Evolutionary conservation across 2,888 invertebrate genomes (phyloP), one percentile per base, ranked within the genome.

Genomic region (Cephus pygmeus): DNA sequence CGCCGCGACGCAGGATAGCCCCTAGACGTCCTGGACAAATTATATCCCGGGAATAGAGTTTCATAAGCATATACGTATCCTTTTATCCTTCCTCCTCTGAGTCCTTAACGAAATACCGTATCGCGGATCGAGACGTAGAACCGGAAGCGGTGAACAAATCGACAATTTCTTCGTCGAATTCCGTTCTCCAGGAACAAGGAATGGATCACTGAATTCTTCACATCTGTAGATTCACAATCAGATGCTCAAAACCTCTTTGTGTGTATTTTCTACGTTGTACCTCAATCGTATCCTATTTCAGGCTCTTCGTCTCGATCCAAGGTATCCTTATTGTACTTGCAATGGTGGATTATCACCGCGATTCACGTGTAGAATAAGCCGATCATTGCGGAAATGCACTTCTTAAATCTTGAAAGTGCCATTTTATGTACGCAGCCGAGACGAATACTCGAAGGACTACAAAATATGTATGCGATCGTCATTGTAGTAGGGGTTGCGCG

Each of bases 1-100:
- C 95, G 3, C 94, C 95, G 74, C 92, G 96, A 84, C 93, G 94
- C 87, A 94, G 96, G 89, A 92, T 96, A 86, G 93, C 94, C 36
- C 89, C 92, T 69, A 92, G 94, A 88, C 93, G 93, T 83, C 94
- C 94, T 3, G 94, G 93, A 83, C 93, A 93, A 79, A 91, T 92
- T 77, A 86, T 92, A 79, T 91, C 85, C 34, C 85, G 87, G 56
- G 87, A 90, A 81, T 88, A 86, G 76, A 69, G 68, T 79, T 77
- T 73, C 11, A 36, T 35, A 34, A 30, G 35, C 34, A 35, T 74
- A n/a, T 6, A 12, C 34, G 74, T 36, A 74, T 34, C 34, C 23
- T 23, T 34, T 34, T 31, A 36, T n/a, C 34, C 74, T 30, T 74
- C 35, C 23, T 74, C 11, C 34, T 30, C 34, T 35, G 31, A 36